These are phyloP conservation scores for Campoletis sonorensis DNA, from an alignment of 1,140 invertebrate genomes.

Conservation along the genomic window DNA sequence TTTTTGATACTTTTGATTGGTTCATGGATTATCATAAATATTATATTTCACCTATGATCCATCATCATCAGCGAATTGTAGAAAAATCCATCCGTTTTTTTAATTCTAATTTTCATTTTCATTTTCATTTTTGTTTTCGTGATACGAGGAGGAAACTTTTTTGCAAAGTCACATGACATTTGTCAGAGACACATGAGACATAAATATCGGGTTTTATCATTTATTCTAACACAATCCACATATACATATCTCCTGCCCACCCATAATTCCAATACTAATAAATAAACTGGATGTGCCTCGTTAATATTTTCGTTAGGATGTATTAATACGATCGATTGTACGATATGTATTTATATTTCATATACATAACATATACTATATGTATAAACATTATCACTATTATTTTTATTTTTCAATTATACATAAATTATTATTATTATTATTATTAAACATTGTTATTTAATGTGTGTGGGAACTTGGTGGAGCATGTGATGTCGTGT, in stretches of 20 bases:
- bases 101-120: too few relatives aligned
- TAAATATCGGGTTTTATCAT: slow-evolving; percentile 1
- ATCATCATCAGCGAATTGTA: background rate
- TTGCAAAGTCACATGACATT: background rate
- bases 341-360: slow-evolving; percentile 56
- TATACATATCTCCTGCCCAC: background rate
- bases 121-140: too few relatives aligned
- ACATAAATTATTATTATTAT: slow-evolving; percentile 12
- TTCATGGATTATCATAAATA: slow-evolving; percentile 44
- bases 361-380: slow-evolving; percentile 26
- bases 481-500: slow-evolving; percentile 66
- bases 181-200: background rate
- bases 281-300: slow-evolving; percentile 48
- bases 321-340: slow-evolving; percentile 47
- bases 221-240: slow-evolving; percentile 36
- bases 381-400: too few relatives aligned
- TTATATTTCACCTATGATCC: background rate
- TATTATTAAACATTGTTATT: background rate
- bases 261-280: background rate
- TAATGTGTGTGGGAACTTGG: slow-evolving; percentile 47
- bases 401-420: slow-evolving; percentile 53
- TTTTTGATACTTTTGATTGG: slow-evolving; percentile 52
- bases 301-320: slow-evolving; percentile 53
- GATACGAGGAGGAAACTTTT: background rate
- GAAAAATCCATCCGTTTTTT: slow-evolving; percentile 36